phyloP scores from a whole-genome alignment of 1,140 invertebrate genomes.

The fruit fly (Drosophila melanogaster) region DNA sequence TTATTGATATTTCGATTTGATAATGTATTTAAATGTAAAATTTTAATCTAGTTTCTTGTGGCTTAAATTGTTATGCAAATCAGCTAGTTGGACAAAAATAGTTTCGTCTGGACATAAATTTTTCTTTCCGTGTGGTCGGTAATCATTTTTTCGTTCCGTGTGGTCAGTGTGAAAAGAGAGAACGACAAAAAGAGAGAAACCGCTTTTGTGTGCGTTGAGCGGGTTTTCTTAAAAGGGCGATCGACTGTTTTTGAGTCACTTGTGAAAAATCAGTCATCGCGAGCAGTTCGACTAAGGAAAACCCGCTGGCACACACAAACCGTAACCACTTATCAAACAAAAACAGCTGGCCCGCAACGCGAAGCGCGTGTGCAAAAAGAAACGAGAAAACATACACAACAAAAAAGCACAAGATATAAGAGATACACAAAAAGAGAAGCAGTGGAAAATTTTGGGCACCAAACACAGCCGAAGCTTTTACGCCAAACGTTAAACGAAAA shows the following conservation, averaged over 20 bases:
- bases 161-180: conserved; percentile 40
- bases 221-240: conserved; percentile 77
- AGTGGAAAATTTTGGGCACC: conserved; percentile 67
- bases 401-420: conserved; percentile 38
- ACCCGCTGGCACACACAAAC: conserved; percentile 14
- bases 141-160: background rate
- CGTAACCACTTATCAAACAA: conserved; percentile 39
- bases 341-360: conserved; percentile 67
- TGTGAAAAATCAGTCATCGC: conserved; percentile 56
- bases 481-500: conserved; percentile 33
- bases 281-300: conserved; percentile 43
- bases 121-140: too few species aligned
- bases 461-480: conserved; percentile 46
- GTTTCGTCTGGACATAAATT: too few species aligned
- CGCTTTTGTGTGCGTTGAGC: conserved; percentile 52
- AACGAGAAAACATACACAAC: conserved; percentile 31
- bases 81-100: too few species aligned
- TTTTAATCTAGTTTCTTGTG: too few species aligned
- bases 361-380: conserved; percentile 74
- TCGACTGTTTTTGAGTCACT: conserved; percentile 60
- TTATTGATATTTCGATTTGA: too few species aligned
- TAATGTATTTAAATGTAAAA: too few species aligned
- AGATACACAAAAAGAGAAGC: conserved; percentile 44
- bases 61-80: too few species aligned
- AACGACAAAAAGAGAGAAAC: conserved; percentile 21